Evolutionary conservation across 1,140 invertebrate species (phyloP), one percentile per base, ranked within the genome.

Genomic region (Hesperophylax magnus): DNA sequence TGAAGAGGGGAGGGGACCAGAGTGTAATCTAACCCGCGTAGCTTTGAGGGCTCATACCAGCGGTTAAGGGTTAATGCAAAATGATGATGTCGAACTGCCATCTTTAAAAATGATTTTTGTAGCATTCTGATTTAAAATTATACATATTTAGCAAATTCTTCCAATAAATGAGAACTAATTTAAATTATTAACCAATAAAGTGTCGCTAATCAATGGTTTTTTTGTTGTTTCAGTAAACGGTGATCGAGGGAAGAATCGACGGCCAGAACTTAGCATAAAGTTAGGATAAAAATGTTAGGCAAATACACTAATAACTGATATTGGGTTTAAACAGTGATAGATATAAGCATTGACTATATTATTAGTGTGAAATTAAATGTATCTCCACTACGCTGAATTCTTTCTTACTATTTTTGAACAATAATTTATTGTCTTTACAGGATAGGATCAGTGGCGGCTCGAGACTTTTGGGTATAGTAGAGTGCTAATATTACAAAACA

Each of bases 361-460:
- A 22, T 84, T 84, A 84, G 83, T 84, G 83, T 84, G 83, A 84
- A 84, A 72, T 84, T 80, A 53, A 79, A 84, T 84, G 83, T 84
- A 82, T 84, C 80, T 80, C 78, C 79, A 82, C 71, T 78, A 79
- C 76, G 83, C 80, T 80, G 47, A 80, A 75, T 82, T 74, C 78
- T 84, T 80, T 84, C 83, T 80, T 77, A 83, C 60, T 83, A 76
- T 76, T 84, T 84, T 84, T 74, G 79, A 80, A 82, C 47, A 75
- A 79, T 84, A 84, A 84, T 82, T 84, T 84, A 84, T 84, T 84
- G 83, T 82, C 78, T 82, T 84, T 61, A 31, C 74, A 58, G 75
- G n/a, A n/a, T n/a, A n/a, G n/a, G n/a, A n/a, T n/a, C n/a, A n/a
- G n/a, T n/a, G n/a, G n/a, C n/a, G n/a, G n/a, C n/a, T n/a, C n/a